phyloP scores from a whole-genome alignment of 2,113 vertebrate genomes.

The Syngnathus typhle region DNA sequence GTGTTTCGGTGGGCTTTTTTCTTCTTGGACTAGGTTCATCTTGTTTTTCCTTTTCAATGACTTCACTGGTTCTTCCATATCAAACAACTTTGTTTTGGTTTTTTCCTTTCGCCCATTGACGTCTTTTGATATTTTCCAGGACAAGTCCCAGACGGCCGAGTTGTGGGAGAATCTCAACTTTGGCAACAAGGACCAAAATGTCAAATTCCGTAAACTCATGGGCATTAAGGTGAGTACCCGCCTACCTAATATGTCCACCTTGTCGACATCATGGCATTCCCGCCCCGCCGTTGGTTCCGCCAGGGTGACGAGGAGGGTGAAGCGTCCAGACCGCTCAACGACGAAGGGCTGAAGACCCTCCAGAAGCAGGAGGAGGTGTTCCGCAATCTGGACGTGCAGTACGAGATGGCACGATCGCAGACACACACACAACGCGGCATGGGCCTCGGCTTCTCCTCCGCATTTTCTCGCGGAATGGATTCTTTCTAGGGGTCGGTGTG shows the following conservation, averaged over 20 bases:
- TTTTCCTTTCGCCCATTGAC: background rate
- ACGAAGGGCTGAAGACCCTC: slow-evolving; percentile 89
- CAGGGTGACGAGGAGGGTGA: slow-evolving; percentile 85
- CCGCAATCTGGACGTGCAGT: slow-evolving; percentile 93
- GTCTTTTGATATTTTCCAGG: slow-evolving; percentile 63
- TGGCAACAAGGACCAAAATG: slow-evolving; percentile 99
- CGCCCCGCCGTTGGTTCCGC: background rate
- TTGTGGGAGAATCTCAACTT: slow-evolving; percentile 98
- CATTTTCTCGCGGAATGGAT: slow-evolving; percentile 95
- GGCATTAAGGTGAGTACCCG: slow-evolving; percentile 85
- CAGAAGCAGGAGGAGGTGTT: slow-evolving; percentile 98
- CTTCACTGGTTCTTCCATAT: no score
- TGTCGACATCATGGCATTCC: background rate
- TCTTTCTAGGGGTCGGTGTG: slow-evolving; percentile 71
- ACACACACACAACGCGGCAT: slow-evolving; percentile 97
- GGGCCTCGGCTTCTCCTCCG: slow-evolving; percentile 96
- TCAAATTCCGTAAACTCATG: slow-evolving; percentile 98
- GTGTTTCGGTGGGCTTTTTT: no score
- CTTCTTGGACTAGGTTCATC: no score
- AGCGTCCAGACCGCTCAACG: slow-evolving; percentile 76
- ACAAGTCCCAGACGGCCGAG: slow-evolving; percentile 95
- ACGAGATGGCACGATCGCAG: slow-evolving; percentile 96
- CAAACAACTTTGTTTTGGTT: no score
- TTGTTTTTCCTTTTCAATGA: no score
- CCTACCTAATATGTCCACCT: background rate